These are phyloP conservation scores for Tragopan temminckii DNA, from an alignment of 2,797 vertebrate species.

Conservation along the genomic window DNA sequence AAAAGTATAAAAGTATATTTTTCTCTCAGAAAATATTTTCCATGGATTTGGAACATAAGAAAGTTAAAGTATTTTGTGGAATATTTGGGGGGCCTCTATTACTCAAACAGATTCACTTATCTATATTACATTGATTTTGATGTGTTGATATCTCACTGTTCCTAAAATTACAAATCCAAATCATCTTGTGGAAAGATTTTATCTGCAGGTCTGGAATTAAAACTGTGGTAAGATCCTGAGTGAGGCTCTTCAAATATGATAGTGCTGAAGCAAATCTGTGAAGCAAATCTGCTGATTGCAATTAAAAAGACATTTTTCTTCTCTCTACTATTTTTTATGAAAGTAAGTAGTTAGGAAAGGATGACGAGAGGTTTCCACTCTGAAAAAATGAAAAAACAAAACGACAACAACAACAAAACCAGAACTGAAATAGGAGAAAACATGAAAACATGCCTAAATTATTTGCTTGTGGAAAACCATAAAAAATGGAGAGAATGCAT, in stretches of 20 bases:
- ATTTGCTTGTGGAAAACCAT: neutral
- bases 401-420: neutral
- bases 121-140: neutral
- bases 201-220: neutral
- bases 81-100: neutral
- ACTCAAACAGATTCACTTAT: neutral
- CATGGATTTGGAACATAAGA: neutral
- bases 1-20: no score
- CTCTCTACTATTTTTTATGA: neutral
- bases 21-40: neutral
- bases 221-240: neutral
- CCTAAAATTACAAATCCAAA: neutral
- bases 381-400: neutral
- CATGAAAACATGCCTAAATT: neutral
- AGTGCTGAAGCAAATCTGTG: neutral
- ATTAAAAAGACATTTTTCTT: neutral
- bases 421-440: neutral
- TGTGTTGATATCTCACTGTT: neutral
- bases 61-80: neutral
- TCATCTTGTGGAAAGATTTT: neutral
- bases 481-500: neutral
- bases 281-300: neutral
- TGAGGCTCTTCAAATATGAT: neutral
- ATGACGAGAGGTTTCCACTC: neutral
- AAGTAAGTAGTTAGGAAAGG: neutral